Percentiles rank a stretch among this genome's conserved stretches.
Evolutionary conservation across 2,797 vertebrate species (phyloP).

Genomic region (Gastrophryne carolinensis): DNA sequence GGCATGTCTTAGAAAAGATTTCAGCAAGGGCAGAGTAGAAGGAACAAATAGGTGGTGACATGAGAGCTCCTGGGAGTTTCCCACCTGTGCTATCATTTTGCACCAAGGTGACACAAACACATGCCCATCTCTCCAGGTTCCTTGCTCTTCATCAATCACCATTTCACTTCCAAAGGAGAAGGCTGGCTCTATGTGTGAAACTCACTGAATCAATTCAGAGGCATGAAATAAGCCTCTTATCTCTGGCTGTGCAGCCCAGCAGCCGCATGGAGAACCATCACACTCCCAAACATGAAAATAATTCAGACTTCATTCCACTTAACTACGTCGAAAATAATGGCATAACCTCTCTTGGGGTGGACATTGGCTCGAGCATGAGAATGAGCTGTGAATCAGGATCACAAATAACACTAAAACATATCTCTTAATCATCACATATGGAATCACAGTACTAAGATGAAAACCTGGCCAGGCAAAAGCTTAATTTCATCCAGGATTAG

Average conservation of each 20-base stretch:
- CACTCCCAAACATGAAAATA: constrained; percentile 5
- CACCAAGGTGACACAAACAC: constrained; percentile 36
- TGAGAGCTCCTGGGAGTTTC: neutral
- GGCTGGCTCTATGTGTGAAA: constrained; percentile 18
- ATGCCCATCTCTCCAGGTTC: neutral
- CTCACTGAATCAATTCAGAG: constrained; percentile 40
- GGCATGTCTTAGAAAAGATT: constrained; percentile 12
- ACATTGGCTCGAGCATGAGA: constrained; percentile 4
- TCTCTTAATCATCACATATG: neutral
- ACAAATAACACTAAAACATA: neutral
- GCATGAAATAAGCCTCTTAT: constrained; percentile 51
- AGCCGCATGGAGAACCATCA: neutral
- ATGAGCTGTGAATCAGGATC: neutral
- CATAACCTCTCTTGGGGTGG: constrained; percentile 1
- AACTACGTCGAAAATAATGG: neutral
- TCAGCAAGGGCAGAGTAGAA: neutral
- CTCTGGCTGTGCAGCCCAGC: constrained; percentile 39
- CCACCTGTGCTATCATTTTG: constrained; percentile 8
- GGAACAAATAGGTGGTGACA: constrained; percentile 1
- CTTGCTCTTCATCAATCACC: constrained; percentile 25
- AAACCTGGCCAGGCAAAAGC: neutral
- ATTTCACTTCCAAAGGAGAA: neutral
- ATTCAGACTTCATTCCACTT: constrained; percentile 11
- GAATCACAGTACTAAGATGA: neutral
- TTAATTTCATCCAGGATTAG: neutral